phyloP scores from a whole-genome alignment of 2,113 vertebrate species.

The Pipra filicauda region DNA sequence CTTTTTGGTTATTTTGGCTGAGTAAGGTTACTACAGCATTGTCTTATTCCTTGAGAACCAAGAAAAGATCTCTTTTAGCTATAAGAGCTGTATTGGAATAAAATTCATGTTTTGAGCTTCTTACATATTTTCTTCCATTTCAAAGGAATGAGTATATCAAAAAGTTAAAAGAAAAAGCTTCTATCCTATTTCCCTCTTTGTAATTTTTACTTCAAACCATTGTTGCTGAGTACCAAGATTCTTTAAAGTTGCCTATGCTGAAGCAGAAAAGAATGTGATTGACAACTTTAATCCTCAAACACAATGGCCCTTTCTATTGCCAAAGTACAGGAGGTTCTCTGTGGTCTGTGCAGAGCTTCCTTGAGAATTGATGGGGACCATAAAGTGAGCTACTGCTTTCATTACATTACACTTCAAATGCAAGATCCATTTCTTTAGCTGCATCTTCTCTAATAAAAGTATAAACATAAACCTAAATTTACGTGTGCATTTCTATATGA shows the following conservation, averaged over 20 bases:
- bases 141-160: neutral
- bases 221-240: neutral
- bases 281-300: conserved; percentile 1
- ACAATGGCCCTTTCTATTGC: conserved; percentile 5
- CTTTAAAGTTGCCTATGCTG: neutral
- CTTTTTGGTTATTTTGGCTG: neutral
- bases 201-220: conserved; percentile 4
- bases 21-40: neutral
- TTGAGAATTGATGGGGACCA: conserved; percentile 2
- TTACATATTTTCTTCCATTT: neutral
- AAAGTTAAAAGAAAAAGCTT: neutral
- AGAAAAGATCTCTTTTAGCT: neutral
- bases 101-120: neutral
- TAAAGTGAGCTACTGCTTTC: neutral
- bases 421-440: neutral
- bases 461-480: neutral
- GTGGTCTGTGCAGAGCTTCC: neutral
- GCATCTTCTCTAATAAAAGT: neutral
- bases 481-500: neutral
- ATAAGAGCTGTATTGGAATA: neutral
- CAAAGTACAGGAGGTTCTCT: neutral
- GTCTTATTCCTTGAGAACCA: neutral
- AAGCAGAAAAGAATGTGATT: neutral
- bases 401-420: conserved; percentile 9
- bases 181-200: neutral